Percentiles rank a stretch among this genome's conserved stretches.
Conservation (phyloP, 2,888 invertebrate genomes). For the Sceliomorpha sp. region DNA sequence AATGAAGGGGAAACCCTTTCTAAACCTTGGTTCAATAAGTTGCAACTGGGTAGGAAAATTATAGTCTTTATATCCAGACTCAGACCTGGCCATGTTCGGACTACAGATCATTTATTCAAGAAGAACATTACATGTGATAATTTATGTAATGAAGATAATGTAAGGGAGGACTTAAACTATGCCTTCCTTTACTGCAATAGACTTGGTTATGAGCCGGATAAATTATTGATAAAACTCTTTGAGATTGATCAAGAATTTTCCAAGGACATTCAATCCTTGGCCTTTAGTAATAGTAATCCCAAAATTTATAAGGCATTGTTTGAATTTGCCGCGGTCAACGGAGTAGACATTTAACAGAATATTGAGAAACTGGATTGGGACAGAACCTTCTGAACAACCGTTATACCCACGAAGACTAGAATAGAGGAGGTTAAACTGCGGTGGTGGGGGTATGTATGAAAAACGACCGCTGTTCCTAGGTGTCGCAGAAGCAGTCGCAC, state of each 20-base stretch:
- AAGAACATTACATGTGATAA: conserved; percentile 2
- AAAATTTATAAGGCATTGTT: conserved; percentile 1
- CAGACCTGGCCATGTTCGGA: not conserved
- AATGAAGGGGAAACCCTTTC: not conserved
- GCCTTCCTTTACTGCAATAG: conserved; percentile 6
- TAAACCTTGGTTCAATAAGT: conserved; percentile 1
- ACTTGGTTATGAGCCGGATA: not conserved
- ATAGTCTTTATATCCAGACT: conserved; percentile 15
- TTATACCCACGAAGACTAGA: no score
- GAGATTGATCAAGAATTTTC: not conserved
- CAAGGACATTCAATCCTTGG: not conserved
- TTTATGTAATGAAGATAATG: conserved; percentile 6
- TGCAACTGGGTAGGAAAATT: not conserved
- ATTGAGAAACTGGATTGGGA: no score
- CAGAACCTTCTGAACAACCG: no score
- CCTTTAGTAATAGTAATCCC: not conserved
- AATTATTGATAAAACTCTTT: no score
- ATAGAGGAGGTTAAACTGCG: no score
- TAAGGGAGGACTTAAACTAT: conserved; percentile 1
- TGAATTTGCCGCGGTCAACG: conserved; percentile 3
- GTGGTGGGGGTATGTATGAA: no score
- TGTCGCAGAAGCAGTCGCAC: no score
- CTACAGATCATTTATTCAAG: conserved; percentile 1
- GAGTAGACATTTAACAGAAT: no score
- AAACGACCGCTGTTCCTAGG: no score